Evolutionary conservation across 2,797 vertebrate species (phyloP), one percentile per base, ranked within the genome.

Genomic region (Ctenopoma kingsleyae): DNA sequence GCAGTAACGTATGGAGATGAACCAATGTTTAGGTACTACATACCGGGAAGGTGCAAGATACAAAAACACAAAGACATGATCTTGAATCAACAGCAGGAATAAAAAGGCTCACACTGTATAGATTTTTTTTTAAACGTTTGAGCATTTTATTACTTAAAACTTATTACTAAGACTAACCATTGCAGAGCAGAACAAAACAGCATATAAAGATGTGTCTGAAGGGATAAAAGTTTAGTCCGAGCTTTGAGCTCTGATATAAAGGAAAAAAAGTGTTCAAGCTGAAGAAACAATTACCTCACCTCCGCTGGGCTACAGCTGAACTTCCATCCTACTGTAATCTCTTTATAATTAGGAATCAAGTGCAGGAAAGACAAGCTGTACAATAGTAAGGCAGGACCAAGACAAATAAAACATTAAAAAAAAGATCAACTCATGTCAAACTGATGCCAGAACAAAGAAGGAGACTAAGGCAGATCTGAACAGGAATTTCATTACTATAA

Each of bases 101-200:
- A 48, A 30, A 9, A 17, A 22, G 13, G 22, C 3, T 15, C 5
- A 35, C 41, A 53, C 22, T 19, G 30, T 32, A 32, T 32, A 8
- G 25, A 7, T n/a, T 8, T 40, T 25, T 22, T 44, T 64, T 76
- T 32, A 8, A 70, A 87, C 78, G 62, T 78, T 84, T 62, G 60
- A 78, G 74, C 47, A 59, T 86, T 93, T 93, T 92, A 92, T 91
- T 93, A 71, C 74, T 91, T 91, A 86, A 91, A 94, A 92, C 74
- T 12, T 75, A 71, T 76, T 73, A 82, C 54, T 78, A 22, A 70
- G 56, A 76, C 74, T 81, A 83, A 84, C 67, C 71, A 67, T 81
- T 44, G n/a, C 17, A 44, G 43, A 85, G 81, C 74, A 60, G 56
- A 86, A 80, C 47, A 53, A 46, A 81, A 77, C 49, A 13, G 77